Base-by-base conservation (phyloP, 2,113 vertebrate species). In the Cercocebus atys region DNA sequence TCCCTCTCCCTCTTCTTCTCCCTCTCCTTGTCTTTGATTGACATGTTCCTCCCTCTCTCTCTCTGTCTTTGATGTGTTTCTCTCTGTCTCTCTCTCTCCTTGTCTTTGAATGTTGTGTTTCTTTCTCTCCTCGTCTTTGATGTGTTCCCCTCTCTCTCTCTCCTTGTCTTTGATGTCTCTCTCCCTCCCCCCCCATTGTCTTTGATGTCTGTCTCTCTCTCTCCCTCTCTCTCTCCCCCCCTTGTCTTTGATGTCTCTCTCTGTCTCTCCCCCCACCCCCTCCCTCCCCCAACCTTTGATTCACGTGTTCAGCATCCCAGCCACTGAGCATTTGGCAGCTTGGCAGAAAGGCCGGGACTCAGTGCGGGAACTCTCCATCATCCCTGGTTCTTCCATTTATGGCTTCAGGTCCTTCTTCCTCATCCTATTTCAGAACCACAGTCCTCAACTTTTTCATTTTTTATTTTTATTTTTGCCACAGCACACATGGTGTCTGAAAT, bases 351-450 rank as follows among this genome's bases (percentile, higher is more conserved):
- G 40, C 84, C 17, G 13, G 86, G 61, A 75, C 64, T 84, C 23
- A 23, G 14, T 95, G 3, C 14, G 73, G 57, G 90, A 87, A 92
- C 55, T 76, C 47, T 87, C 57, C 6, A 1, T n/a, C 0, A 0
- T 75, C 70, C 52, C 50, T 38, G 86, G 18, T 50, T 89, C 78
- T 95, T 96, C 43, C 52, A 8, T 76, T 50, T 52, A 89, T 70
- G 96, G 79, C 96, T 96, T 92, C 70, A 92, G 47, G 40, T 43
- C 57, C 12, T 30, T 30, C 61, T 88, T 84, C 88, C 96, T 96
- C 90, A 80, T 98, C 95, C 66, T 96, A 57, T 85, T 78, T 94
- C 82, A 76, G 76, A 95, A 79, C 76, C 88, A 86, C 32, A 95
- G 52, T 85, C 66, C 55, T 78, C 73, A 14, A 35, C n/a, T 57